Evolutionary conservation across 2,888 invertebrate species (phyloP), one percentile per base, ranked within the genome.

Genomic region (Timema cristinae): DNA sequence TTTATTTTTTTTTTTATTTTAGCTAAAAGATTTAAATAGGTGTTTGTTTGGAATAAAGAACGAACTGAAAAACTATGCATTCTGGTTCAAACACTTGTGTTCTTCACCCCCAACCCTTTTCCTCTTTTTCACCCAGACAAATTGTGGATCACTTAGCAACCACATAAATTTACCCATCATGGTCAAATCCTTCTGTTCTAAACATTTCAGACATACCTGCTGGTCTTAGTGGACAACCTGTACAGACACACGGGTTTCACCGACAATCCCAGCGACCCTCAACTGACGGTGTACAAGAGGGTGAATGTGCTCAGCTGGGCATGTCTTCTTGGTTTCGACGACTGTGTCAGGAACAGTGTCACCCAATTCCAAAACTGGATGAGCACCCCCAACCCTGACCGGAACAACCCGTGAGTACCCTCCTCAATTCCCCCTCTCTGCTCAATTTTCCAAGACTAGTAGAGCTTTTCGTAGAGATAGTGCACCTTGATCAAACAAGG

Each of bases 321-420:
- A 0, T 95, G 95, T 76, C 86, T 87, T 75, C 86, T 93, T 73
- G 93, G 91, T 16, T 89, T 91, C 73, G 84, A 86, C 7, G 89
- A 89, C 77, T 95, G 95, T 78, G 84, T 94, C 10, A 83, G 86
- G n/a, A 90, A 91, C 72, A 89, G 93, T 0, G 87, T 89, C 7
- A 82, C 86, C 11, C 86, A 91, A 78, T 95, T 92, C 79, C 87
- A 89, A 50, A 89, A 90, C 76, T 94, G 94, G 93, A 89, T 90
- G 81, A 83, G 87, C 71, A 84, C 86, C 0, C 88, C 91, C 0
- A 88, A 91, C 79, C 92, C 93, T 2, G 90, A 91, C 77, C 82
- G 83, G 2, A 86, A 87, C 76, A 93, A 94, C 81, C 90, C 91
- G 92, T 93, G 81, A 87, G 88, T 83, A 69, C 68, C n/a, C 13